Evolutionary conservation across 2,888 invertebrate genomes (phyloP).

Genomic region (Gari tellinella): DNA sequence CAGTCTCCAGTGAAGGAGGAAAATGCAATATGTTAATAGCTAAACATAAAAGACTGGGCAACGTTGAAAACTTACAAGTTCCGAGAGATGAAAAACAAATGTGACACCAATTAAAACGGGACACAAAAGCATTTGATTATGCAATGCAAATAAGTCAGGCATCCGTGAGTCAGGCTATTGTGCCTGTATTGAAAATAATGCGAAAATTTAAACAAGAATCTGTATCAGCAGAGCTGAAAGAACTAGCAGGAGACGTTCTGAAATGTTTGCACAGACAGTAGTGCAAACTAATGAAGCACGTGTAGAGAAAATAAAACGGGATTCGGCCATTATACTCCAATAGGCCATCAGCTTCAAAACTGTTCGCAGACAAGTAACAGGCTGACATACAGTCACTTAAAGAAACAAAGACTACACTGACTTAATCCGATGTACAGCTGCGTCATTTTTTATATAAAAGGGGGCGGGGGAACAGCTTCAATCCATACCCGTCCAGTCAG

Average conservation of each 20-base stretch:
- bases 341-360: conserved; percentile 17
- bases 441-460: conserved; percentile 19
- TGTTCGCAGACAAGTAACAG: conserved; percentile 21
- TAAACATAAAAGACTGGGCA: too few relatives aligned
- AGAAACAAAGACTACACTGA: conserved; percentile 3
- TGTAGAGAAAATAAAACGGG: conserved; percentile 20
- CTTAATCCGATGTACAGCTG: neutral
- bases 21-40: too few relatives aligned
- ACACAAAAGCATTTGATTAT: too few relatives aligned
- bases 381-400: conserved; percentile 7
- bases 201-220: too few relatives aligned
- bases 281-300: conserved; percentile 10
- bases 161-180: too few relatives aligned
- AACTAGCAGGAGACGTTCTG: conserved; percentile 16
- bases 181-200: too few relatives aligned
- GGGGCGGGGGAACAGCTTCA: conserved; percentile 9
- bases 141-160: too few relatives aligned
- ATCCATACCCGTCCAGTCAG: conserved; percentile 2
- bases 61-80: too few relatives aligned
- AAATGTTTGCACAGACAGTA: conserved; percentile 16
- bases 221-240: conserved; percentile 5
- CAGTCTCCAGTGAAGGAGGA: too few relatives aligned
- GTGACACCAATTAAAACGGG: too few relatives aligned
- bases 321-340: conserved; percentile 11
- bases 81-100: too few relatives aligned